Base-by-base conservation (phyloP, 2,888 invertebrate genomes). In the Dioctria rufipes region DNA sequence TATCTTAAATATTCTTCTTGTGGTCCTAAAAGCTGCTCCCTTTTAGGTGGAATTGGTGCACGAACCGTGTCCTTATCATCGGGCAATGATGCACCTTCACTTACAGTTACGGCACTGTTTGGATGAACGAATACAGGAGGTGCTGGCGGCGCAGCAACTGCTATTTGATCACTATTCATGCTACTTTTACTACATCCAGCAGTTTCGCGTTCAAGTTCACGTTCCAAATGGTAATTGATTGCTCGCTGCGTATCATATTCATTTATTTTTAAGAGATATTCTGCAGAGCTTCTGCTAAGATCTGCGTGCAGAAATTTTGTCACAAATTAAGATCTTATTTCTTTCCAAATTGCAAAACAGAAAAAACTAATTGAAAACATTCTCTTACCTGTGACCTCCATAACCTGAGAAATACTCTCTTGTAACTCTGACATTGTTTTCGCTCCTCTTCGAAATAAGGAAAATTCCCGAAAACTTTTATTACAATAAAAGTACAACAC, bases 1-100 rank as follows among this genome's bases (percentile, higher is more conserved):
- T 86, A 85, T 75, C 87, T 86, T 80, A 89, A 89, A 83, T 88
- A 89, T 80, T 89, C 89, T 82, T 89, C 89, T 54, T 88, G 88
- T 0, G 89, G 88, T 54, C 87, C 82, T 13, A 89, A 83, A 13
- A 89, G 83, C 80, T 88, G 88, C 80, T 89, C 89, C 0, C 88
- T 86, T 43, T 86, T 86, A 6, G 89, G 88, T 8, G 89, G 87
- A 69, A 89, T 89, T 0, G 89, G 89, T 5, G 89, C 87, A 37
- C 89, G 86, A 4, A 89, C 86, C 5, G 85, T 86, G 13, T 85
- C 86, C n/a, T 87, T 87, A 8, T 84, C 85, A 5, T 58, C 60
- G 3, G 81, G 81, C 8, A 83, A 54, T 11, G 83, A 82, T 9
- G 80, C 69, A 40, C 69, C 61, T 8, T 67, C 80, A 61, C 69